phyloP scores from a whole-genome alignment of 2,888 invertebrate genomes.

The Andrena camellia region DNA sequence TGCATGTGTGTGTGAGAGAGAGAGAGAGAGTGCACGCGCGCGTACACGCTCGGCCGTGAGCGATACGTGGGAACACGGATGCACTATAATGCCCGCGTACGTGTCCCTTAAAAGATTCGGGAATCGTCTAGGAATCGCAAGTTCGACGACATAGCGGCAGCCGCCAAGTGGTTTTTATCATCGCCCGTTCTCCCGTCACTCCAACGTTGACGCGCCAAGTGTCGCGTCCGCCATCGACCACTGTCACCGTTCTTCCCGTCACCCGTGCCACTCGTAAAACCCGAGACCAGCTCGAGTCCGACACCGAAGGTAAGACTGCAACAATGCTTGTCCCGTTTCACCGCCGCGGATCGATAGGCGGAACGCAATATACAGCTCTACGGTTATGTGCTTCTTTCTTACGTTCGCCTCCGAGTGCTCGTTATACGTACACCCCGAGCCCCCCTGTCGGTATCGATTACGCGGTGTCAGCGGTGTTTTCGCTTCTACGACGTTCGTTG shows the following conservation, averaged over 20 bases:
- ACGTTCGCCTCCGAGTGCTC: conserved; percentile 51
- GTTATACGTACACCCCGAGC: conserved; percentile 7
- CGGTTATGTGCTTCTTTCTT: conserved; percentile 47
- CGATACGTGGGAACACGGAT: conserved; percentile 66
- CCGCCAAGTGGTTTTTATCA: conserved; percentile 3
- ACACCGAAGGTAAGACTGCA: conserved; percentile 51
- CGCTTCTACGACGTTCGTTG: neutral
- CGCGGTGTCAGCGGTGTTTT: conserved; percentile 33
- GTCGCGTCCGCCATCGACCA: conserved; percentile 33
- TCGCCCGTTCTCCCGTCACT: neutral
- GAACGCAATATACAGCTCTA: conserved; percentile 52
- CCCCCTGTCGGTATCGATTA: conserved; percentile 58
- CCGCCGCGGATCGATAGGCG: conserved; percentile 62
- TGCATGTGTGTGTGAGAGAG: conserved; percentile 33
- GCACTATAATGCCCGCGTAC: conserved; percentile 78
- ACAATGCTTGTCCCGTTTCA: conserved; percentile 9
- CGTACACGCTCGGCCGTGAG: conserved; percentile 53
- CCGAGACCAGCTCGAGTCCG: neutral
- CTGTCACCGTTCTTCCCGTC: conserved; percentile 24
- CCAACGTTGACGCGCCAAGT: conserved; percentile 17
- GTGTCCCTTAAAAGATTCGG: conserved; percentile 64
- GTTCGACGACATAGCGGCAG: conserved; percentile 60
- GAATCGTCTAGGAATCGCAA: conserved; percentile 61
- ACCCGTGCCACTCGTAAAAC: neutral
- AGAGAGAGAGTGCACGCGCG: conserved; percentile 37